Evolutionary conservation across 2,888 invertebrate genomes (phyloP).

Genomic region (Hyposoter dolosus): DNA sequence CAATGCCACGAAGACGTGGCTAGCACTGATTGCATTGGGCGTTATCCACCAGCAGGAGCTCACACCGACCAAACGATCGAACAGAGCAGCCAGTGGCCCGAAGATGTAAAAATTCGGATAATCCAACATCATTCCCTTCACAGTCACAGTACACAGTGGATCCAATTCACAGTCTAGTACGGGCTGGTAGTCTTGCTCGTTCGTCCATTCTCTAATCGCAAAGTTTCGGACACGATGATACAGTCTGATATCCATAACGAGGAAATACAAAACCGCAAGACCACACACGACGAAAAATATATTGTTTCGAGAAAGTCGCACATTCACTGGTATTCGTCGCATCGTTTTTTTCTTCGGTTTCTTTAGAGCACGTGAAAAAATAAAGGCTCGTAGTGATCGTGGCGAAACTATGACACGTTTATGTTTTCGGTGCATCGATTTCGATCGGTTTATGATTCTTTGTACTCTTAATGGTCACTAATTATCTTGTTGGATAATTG

Average conservation of each 20-base stretch:
- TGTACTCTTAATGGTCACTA: too few relatives aligned
- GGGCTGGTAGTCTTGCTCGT: conserved; percentile 78
- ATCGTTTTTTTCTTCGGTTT: conserved; percentile 16
- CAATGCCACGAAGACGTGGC: conserved; percentile 91
- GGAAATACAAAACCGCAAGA: conserved; percentile 82
- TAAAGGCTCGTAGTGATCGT: not conserved
- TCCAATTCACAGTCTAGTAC: conserved; percentile 90
- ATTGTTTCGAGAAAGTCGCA: conserved; percentile 22
- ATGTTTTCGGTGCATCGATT: not conserved
- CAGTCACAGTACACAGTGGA: conserved; percentile 92
- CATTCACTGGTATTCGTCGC: conserved; percentile 6
- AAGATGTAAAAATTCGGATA: conserved; percentile 94
- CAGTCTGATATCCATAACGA: conserved; percentile 90
- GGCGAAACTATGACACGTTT: not conserved
- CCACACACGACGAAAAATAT: not conserved
- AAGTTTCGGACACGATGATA: conserved; percentile 90
- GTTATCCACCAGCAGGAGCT: conserved; percentile 88
- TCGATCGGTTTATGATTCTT: not conserved
- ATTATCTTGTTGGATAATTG: too few relatives aligned
- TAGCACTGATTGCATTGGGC: conserved; percentile 93
- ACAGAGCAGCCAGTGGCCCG: conserved; percentile 91
- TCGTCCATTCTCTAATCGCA: conserved; percentile 84
- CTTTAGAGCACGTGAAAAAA: not conserved
- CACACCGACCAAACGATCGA: conserved; percentile 89
- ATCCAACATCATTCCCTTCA: conserved; percentile 93